Evolutionary conservation across 1,140 invertebrate species (phyloP), one percentile per base, ranked within the genome.

Genomic region (Steinernema khuongi): DNA sequence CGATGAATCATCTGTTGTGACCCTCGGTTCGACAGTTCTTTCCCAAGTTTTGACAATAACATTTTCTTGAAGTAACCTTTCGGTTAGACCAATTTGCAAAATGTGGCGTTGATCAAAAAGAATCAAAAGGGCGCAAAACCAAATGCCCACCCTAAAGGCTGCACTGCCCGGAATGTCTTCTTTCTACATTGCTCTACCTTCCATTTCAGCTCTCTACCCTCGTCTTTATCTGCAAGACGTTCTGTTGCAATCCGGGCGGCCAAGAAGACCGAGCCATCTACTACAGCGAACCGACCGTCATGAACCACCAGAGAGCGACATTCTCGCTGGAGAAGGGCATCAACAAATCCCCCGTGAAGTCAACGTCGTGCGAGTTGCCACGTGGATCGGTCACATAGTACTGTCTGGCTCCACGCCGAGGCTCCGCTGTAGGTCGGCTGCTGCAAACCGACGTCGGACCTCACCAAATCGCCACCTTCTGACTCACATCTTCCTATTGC

Each of bases 291-390:
- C 50, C 50, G 19, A 22, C 50, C 7, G 50, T 60, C 22, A 22
- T 60, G 7, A 60, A 60, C 50, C 50, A 60, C 19, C 50, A 60
- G 19, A 14, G 50, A 22, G 50, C 50, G 7, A 60, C 50, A 4
- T 60, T 60, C 50, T 60, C 50, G 4, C 50, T 60, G 14, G 50
- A 60, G 26, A 60, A 60, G 50, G 50, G 50, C 50, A 60, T 60
- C 50, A 60, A 26, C 50, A 60, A 60, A 60, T 60, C 50, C 4
- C 50, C 50, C 4, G 50, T 60, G 7, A 60, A 60, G 50, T 60
- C 50, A 60, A 60, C 50, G 26, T 60, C 50, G 7, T 60, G 50
- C 19, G 50, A 60, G 14, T 22, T 60, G 50, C 50, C 50, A 22
- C 50, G 50, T 60, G 22, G 50, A 11, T 60, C 50, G 4, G 50